Conservation (phyloP, 2,888 invertebrate genomes). For the Limnephilus auricula region DNA sequence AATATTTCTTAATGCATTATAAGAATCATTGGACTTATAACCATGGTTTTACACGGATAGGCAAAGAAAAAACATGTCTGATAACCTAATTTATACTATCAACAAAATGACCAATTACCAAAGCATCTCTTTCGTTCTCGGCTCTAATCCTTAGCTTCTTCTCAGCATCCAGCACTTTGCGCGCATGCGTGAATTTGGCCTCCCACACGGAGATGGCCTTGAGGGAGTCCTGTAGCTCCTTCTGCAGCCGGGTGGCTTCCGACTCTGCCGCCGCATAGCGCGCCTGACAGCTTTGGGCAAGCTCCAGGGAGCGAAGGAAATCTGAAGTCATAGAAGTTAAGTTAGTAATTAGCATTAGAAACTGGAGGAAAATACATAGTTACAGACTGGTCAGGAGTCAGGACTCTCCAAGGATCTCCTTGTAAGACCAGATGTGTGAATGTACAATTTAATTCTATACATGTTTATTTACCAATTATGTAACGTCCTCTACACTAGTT, state of each 20-base stretch:
- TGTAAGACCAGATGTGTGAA: not conserved
- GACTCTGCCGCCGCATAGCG: slow-evolving; percentile 84
- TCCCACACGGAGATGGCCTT: slow-evolving; percentile 86
- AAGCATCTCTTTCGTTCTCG: slow-evolving; percentile 84
- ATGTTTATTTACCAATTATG: not conserved
- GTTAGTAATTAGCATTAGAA: not conserved
- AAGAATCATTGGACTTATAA: not conserved
- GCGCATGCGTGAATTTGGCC: slow-evolving; percentile 88
- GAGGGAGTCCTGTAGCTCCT: slow-evolving; percentile 83
- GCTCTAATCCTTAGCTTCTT: slow-evolving; percentile 83
- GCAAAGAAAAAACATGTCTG: slow-evolving; percentile 62
- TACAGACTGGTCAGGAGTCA: not conserved
- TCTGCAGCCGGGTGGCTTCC: slow-evolving; percentile 85
- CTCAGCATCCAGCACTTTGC: slow-evolving; percentile 89
- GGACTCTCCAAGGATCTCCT: not conserved
- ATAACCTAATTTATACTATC: not conserved
- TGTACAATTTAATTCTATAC: not conserved
- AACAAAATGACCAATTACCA: slow-evolving; percentile 74
- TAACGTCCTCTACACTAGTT: not conserved
- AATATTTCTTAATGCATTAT: not conserved
- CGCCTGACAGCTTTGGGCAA: slow-evolving; percentile 84
- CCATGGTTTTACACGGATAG: not conserved
- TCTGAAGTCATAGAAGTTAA: slow-evolving; percentile 73
- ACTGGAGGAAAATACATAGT: not conserved
- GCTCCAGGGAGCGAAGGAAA: slow-evolving; percentile 84